Evolutionary conservation across 2,888 invertebrate genomes (phyloP).

Genomic region (Habrosyne pyritoides): DNA sequence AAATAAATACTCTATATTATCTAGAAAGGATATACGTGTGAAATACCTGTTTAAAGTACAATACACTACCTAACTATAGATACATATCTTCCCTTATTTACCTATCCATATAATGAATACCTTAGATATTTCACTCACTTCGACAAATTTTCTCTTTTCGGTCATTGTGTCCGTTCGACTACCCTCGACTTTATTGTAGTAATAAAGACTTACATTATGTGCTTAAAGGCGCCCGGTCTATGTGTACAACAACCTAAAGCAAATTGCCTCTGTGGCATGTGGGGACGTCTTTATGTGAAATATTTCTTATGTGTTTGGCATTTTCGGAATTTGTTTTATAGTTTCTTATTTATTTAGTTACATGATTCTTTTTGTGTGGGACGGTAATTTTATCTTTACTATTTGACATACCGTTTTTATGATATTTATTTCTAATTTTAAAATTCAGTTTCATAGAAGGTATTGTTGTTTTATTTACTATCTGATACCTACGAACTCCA

Average conservation of each 20-base stretch:
- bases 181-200: slow-evolving; percentile 35
- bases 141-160: slow-evolving; percentile 28
- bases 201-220: slow-evolving; percentile 39
- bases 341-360: not conserved
- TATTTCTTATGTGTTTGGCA: slow-evolving; percentile 14
- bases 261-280: slow-evolving; percentile 20
- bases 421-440: too few relatives aligned
- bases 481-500: too few relatives aligned
- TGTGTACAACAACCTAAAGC: slow-evolving; percentile 30
- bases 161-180: slow-evolving; percentile 30
- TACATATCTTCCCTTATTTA: slow-evolving; percentile 3
- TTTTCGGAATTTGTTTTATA: not conserved
- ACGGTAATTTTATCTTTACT: not conserved
- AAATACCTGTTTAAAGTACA: too few relatives aligned
- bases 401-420: too few relatives aligned
- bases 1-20: too few relatives aligned
- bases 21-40: too few relatives aligned
- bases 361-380: not conserved
- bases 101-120: slow-evolving; percentile 28
- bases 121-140: slow-evolving; percentile 30
- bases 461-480: too few relatives aligned
- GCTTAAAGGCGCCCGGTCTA: slow-evolving; percentile 30
- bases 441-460: too few relatives aligned
- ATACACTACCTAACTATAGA: too few relatives aligned
- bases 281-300: not conserved